A percentile compares a stretch with the other conserved stretches of the same genome.
These are phyloP conservation scores for Trachymyrmex cornetzi DNA, from an alignment of 1,140 invertebrate species.

Conservation along the genomic window DNA sequence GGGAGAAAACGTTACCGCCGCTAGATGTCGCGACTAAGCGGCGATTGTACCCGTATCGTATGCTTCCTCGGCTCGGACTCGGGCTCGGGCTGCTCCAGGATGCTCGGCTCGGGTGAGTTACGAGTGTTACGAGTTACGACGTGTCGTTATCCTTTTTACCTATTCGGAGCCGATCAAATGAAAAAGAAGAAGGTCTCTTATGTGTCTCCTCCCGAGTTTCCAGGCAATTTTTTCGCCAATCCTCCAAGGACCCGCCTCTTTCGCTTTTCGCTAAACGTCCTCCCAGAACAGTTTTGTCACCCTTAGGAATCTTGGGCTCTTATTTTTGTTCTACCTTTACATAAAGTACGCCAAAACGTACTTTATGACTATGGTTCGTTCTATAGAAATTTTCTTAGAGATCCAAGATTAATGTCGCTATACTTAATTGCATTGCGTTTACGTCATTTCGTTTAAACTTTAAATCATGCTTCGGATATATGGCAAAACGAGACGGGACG, in stretches of 20 bases:
- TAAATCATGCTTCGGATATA: background rate
- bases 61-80: too few species aligned
- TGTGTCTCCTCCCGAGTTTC: background rate
- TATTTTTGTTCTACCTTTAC: background rate
- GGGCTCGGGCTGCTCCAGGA: too few species aligned
- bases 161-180: background rate
- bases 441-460: background rate
- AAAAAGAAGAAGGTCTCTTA: background rate
- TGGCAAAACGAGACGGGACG: background rate
- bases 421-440: background rate
- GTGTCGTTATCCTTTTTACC: background rate
- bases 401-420: background rate
- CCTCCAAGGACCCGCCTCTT: background rate
- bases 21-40: slow-evolving; percentile 26
- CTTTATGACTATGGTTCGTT: background rate
- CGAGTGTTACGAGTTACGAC: background rate
- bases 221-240: background rate
- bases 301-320: background rate
- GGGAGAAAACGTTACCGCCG: background rate
- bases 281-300: background rate
- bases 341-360: background rate
- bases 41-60: background rate
- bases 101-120: background rate
- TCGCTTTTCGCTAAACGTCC: background rate
- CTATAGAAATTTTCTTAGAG: background rate